phyloP scores from a whole-genome alignment of 1,140 invertebrate genomes.

The Zaprionus ghesquierei region DNA sequence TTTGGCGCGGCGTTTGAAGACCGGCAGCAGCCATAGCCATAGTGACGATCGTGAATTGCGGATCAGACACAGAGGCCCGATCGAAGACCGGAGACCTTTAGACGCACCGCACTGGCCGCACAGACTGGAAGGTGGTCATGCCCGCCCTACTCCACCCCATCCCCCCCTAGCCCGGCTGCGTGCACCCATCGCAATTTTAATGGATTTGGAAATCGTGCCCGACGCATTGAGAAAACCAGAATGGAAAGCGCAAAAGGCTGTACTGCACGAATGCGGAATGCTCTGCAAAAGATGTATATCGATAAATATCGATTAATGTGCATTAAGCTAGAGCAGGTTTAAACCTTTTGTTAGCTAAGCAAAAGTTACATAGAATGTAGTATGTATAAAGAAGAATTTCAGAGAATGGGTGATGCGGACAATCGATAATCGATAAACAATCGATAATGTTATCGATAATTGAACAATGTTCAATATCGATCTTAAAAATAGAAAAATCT shows the following conservation, averaged over 20 bases:
- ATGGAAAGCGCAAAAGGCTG: constrained; percentile 49
- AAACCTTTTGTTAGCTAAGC: neutral
- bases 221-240: constrained; percentile 56
- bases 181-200: constrained; percentile 76
- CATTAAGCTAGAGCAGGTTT: neutral
- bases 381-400: too few species aligned
- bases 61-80: constrained; percentile 13
- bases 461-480: neutral
- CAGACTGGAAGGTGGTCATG: neutral
- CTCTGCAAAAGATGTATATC: neutral
- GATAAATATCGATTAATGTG: constrained; percentile 8
- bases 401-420: too few species aligned
- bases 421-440: too few species aligned
- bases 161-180: constrained; percentile 51
- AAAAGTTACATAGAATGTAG: neutral
- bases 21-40: constrained; percentile 50
- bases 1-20: constrained; percentile 70
- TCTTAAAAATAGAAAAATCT: neutral
- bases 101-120: constrained; percentile 2
- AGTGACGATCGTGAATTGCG: constrained; percentile 40
- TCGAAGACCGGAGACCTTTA: constrained; percentile 19
- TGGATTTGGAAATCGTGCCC: constrained; percentile 81
- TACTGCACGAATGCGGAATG: constrained; percentile 21
- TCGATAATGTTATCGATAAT: constrained; percentile 6
- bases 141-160: constrained; percentile 10